These are phyloP conservation scores for Actinemys pallida DNA, from an alignment of 2,113 vertebrate species.

Conservation along the genomic window DNA sequence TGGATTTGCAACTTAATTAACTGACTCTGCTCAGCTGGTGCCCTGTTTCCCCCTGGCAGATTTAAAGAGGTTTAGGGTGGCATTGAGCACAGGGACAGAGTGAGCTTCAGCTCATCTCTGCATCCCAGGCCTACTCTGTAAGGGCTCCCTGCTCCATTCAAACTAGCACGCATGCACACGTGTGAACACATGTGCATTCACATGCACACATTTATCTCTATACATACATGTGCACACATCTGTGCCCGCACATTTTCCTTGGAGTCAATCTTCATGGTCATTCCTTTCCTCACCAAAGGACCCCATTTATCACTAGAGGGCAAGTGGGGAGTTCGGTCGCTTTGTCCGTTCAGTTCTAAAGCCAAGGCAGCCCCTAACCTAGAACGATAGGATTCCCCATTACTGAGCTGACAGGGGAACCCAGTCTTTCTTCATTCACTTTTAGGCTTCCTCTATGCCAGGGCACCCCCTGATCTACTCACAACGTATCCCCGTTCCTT, in stretches of 20 bases:
- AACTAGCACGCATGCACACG: background rate
- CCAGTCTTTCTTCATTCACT: background rate
- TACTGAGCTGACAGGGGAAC: background rate
- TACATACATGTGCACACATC: background rate
- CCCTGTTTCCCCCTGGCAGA: background rate
- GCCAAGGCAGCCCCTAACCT: background rate
- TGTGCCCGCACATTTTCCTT: background rate
- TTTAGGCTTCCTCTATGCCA: background rate
- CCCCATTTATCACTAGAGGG: background rate
- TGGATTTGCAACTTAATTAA: background rate
- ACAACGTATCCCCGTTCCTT: background rate
- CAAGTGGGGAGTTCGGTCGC: background rate
- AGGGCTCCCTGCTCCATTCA: background rate
- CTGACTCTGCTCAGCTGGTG: background rate
- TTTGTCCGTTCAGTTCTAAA: background rate
- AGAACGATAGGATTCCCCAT: background rate
- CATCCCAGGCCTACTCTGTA: background rate
- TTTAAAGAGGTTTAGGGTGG: background rate
- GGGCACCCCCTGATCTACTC: background rate
- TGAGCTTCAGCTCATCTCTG: background rate
- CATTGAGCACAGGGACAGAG: background rate
- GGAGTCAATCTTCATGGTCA: background rate
- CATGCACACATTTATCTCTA: background rate
- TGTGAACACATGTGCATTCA: background rate
- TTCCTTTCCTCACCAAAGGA: background rate